Evolutionary conservation across 2,797 vertebrate genomes (phyloP).

Genomic region (Prionace glauca): DNA sequence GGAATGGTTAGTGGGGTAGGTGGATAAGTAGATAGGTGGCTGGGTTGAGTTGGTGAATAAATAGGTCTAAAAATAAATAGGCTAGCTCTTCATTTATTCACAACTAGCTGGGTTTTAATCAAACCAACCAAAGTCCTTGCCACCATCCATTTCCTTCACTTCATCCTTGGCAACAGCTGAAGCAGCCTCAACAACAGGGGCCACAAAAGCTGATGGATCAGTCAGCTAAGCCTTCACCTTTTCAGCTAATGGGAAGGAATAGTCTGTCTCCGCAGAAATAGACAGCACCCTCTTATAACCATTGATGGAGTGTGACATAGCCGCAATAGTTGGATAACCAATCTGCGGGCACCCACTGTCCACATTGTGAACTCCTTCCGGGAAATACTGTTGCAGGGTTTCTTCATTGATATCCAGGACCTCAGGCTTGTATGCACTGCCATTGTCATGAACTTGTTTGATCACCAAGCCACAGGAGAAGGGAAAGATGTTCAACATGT

Average conservation of each 20-base stretch:
- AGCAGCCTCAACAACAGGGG: constrained; percentile 60
- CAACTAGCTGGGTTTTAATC: constrained; percentile 50
- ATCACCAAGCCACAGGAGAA: constrained; percentile 93
- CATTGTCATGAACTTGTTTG: constrained; percentile 96
- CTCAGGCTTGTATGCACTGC: constrained; percentile 95
- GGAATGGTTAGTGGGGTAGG: no score
- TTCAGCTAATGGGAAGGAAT: constrained; percentile 90
- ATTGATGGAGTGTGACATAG: constrained; percentile 82
- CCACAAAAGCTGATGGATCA: constrained; percentile 84
- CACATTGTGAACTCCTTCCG: constrained; percentile 94
- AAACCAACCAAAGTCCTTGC: constrained; percentile 93
- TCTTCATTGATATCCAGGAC: constrained; percentile 97
- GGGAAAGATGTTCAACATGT: constrained; percentile 98
- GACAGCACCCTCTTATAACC: constrained; percentile 92
- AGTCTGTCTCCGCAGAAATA: constrained; percentile 85
- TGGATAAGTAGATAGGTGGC: no score
- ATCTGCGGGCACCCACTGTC: constrained; percentile 92
- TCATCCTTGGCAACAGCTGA: constrained; percentile 59
- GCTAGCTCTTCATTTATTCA: background rate
- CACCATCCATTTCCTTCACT: constrained; percentile 90
- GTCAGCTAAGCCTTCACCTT: constrained; percentile 95
- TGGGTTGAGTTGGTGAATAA: no score
- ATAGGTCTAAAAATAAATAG: no score
- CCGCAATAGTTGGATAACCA: constrained; percentile 91
- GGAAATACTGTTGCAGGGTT: constrained; percentile 77